These are phyloP conservation scores for Smittia aterrima DNA, from an alignment of 2,888 invertebrate genomes.

Conservation along the genomic window DNA sequence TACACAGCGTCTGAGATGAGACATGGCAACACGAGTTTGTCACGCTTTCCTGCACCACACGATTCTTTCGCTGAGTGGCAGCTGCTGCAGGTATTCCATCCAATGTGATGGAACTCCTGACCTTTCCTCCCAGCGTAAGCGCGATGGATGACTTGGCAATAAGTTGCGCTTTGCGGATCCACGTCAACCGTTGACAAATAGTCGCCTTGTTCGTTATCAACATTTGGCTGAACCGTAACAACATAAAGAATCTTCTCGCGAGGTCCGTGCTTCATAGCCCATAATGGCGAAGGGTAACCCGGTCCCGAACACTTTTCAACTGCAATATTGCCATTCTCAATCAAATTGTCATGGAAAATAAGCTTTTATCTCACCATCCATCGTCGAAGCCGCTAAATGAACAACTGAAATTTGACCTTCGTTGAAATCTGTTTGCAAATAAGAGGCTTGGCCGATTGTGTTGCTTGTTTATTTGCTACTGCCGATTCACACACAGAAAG, in stretches of 20 bases:
- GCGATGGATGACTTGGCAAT: slow-evolving; percentile 82
- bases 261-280: slow-evolving; percentile 79
- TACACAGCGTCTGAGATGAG: slow-evolving; percentile 73
- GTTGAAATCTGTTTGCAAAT: too few relatives aligned
- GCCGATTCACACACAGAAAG: too few relatives aligned
- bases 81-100: slow-evolving; percentile 97
- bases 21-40: slow-evolving; percentile 79
- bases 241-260: slow-evolving; percentile 85
- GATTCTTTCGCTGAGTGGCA: slow-evolving; percentile 62
- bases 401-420: neutral
- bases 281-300: slow-evolving; percentile 74
- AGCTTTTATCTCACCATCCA: neutral
- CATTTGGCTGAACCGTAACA: slow-evolving; percentile 78
- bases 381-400: neutral
- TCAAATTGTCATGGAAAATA: too few relatives aligned
- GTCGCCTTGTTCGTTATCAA: slow-evolving; percentile 68
- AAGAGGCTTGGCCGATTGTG: too few relatives aligned
- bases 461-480: too few relatives aligned
- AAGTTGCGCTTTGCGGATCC: slow-evolving; percentile 81
- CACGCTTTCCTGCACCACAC: slow-evolving; percentile 56
- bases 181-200: slow-evolving; percentile 90
- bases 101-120: slow-evolving; percentile 93
- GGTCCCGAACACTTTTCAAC: slow-evolving; percentile 54
- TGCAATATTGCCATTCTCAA: neutral
- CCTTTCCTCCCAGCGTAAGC: slow-evolving; percentile 71